Percentiles rank a stretch among this genome's conserved stretches.
phyloP scores from a whole-genome alignment of 2,113 vertebrate genomes.

The Syrmaticus mikado region DNA sequence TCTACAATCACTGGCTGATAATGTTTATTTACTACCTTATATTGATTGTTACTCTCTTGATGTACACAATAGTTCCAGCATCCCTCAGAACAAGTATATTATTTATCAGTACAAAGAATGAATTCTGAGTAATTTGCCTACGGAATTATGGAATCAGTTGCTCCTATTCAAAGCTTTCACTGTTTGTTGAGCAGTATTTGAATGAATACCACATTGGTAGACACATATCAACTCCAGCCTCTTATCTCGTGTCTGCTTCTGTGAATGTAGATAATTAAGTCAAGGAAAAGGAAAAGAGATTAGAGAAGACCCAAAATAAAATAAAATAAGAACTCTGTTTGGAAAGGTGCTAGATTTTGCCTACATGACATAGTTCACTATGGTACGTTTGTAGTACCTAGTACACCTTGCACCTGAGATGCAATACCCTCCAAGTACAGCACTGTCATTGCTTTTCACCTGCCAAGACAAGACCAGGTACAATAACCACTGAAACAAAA shows the following conservation, averaged over 20 bases:
- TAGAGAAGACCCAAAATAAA: background rate
- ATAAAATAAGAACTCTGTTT: background rate
- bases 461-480: background rate
- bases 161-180: background rate
- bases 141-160: background rate
- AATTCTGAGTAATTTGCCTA: background rate
- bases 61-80: background rate
- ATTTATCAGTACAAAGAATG: background rate
- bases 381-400: background rate
- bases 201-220: background rate
- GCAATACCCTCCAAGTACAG: background rate
- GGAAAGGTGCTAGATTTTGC: background rate
- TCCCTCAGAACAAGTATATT: background rate
- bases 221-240: background rate
- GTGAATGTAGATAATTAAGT: background rate
- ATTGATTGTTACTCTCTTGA: background rate
- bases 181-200: background rate
- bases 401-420: background rate
- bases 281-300: background rate
- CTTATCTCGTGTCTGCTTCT: background rate
- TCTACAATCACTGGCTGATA: background rate
- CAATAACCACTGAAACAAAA: background rate
- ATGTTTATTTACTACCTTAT: too few relatives aligned
- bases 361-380: background rate
- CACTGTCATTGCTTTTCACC: background rate